These are phyloP conservation scores for Andrena bucephala DNA, from an alignment of 2,888 invertebrate genomes.

Conservation along the genomic window DNA sequence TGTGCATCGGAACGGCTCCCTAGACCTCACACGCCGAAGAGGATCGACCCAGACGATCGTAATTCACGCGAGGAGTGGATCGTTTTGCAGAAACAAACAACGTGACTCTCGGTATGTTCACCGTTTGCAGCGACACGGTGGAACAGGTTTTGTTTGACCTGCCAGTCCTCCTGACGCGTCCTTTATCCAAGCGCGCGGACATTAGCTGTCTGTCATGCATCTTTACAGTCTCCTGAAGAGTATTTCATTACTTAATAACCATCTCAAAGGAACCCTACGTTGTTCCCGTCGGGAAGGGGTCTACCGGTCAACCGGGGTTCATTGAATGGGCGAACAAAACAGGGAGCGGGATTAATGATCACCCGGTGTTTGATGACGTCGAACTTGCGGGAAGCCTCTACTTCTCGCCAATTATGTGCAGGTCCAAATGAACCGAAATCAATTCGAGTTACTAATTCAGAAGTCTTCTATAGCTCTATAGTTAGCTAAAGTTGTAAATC, in stretches of 20 bases:
- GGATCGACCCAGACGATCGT: conserved; percentile 74
- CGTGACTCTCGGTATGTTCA: conserved; percentile 61
- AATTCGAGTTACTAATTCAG: background rate
- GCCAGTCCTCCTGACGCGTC: conserved; percentile 55
- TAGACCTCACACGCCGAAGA: conserved; percentile 73
- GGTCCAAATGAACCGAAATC: background rate
- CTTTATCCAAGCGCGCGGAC: conserved; percentile 55
- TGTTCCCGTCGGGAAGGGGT: conserved; percentile 26
- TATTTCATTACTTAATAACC: conserved; percentile 72
- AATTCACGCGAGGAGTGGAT: conserved; percentile 73
- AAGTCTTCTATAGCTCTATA: too few species aligned
- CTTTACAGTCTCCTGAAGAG: conserved; percentile 55
- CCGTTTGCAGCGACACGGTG: conserved; percentile 48
- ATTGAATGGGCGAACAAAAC: conserved; percentile 25
- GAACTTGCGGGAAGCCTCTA: background rate
- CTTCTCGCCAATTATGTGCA: background rate
- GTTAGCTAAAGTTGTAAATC: too few species aligned
- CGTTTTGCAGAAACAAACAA: conserved; percentile 75
- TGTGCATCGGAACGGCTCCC: conserved; percentile 39
- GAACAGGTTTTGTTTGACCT: conserved; percentile 68
- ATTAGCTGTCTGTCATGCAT: conserved; percentile 68
- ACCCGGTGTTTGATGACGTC: background rate
- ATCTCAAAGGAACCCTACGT: conserved; percentile 46
- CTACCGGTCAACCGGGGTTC: background rate
- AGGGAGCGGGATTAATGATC: conserved; percentile 1